These are phyloP conservation scores for Drosophila melanocephala DNA, from an alignment of 2,888 invertebrate genomes.

Conservation along the genomic window DNA sequence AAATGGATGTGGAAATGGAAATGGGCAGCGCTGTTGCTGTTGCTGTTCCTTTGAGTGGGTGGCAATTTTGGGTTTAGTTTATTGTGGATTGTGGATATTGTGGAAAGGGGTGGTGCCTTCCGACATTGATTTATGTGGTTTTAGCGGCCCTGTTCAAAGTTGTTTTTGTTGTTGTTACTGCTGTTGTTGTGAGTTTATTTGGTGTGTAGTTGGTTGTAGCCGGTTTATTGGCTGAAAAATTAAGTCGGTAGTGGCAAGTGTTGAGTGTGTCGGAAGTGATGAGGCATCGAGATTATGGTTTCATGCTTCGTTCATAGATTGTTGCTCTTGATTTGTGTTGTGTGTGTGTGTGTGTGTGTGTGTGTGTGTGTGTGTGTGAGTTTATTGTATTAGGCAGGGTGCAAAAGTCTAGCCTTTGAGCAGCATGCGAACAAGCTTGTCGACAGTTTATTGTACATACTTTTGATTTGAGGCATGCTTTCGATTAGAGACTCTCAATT, in stretches of 20 bases:
- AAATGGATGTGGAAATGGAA: slow-evolving; percentile 12
- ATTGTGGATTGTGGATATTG: slow-evolving; percentile 36
- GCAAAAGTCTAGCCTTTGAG: slow-evolving; percentile 6
- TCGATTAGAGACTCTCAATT: background rate
- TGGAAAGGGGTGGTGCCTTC: slow-evolving; percentile 20
- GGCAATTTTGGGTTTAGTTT: slow-evolving; percentile 37
- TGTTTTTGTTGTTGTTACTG: slow-evolving; percentile 7
- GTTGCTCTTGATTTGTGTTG: slow-evolving; percentile 32
- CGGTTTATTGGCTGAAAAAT: slow-evolving; percentile 74
- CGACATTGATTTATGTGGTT: slow-evolving; percentile 80
- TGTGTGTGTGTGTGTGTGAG: background rate
- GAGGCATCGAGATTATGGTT: slow-evolving; percentile 65
- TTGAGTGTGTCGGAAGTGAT: slow-evolving; percentile 57
- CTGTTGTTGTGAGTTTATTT: slow-evolving; percentile 41
- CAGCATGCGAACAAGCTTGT: background rate
- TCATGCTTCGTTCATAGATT: slow-evolving; percentile 33
- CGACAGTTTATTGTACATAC: background rate
- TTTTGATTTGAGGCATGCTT: slow-evolving; percentile 6
- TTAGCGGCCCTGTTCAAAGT: slow-evolving; percentile 45
- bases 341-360: background rate
- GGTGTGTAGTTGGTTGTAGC: slow-evolving; percentile 45
- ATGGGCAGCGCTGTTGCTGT: slow-evolving; percentile 4
- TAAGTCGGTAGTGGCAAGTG: slow-evolving; percentile 58
- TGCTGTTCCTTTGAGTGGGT: slow-evolving; percentile 10
- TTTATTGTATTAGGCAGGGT: slow-evolving; percentile 17